Conservation (phyloP, 2,113 vertebrate species). For the Anser cygnoides region DNA sequence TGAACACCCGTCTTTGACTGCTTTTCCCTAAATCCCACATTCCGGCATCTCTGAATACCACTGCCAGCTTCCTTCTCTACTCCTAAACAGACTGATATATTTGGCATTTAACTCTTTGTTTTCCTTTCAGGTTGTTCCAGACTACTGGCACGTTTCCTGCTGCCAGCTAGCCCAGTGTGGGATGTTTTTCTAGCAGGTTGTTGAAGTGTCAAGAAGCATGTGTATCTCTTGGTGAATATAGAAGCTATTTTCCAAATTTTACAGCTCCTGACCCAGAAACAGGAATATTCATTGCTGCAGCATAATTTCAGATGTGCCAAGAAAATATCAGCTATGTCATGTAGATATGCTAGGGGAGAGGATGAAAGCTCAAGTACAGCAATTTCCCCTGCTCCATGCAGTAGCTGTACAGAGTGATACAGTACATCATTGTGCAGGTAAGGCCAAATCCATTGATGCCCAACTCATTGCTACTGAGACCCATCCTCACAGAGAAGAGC, state of each 20-base stretch:
- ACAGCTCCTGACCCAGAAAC: conserved; percentile 61
- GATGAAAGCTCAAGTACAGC: not conserved
- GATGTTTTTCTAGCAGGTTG: conserved; percentile 51
- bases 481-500: not conserved
- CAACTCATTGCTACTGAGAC: not conserved
- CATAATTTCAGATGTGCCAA: conserved; percentile 64
- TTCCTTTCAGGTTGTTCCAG: conserved; percentile 4
- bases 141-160: conserved; percentile 13
- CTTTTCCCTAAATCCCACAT: not conserved
- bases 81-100: not conserved
- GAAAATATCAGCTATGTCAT: conserved; percentile 48
- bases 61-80: not conserved
- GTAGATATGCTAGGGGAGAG: conserved; percentile 1
- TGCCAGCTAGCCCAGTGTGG: conserved; percentile 37
- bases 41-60: not conserved
- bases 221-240: conserved; percentile 31
- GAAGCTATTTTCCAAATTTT: conserved; percentile 54
- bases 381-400: not conserved
- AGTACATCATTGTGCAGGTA: not conserved
- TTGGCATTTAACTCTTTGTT: conserved; percentile 43
- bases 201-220: conserved; percentile 43
- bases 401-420: not conserved
- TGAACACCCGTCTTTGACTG: not conserved
- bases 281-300: conserved; percentile 56
- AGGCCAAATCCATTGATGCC: not conserved